Conservation (phyloP, 2,888 invertebrate genomes). For the Erannis defoliaria region DNA sequence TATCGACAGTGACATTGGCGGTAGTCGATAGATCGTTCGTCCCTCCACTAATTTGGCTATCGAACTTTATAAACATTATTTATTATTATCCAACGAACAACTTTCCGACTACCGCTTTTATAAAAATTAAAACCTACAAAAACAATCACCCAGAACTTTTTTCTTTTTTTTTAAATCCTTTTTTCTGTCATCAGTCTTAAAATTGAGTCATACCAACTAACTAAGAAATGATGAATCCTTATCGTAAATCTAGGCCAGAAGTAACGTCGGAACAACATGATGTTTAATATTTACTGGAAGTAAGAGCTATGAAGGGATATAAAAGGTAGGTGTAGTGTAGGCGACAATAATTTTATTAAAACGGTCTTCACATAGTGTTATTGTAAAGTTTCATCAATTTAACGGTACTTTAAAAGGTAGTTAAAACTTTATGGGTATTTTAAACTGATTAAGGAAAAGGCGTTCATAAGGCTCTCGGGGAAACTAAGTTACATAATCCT, state of each 20-base stretch:
- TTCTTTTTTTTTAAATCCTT: constrained; percentile 55
- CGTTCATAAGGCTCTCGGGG: constrained; percentile 84
- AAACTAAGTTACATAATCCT: constrained; percentile 82
- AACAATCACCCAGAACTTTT: constrained; percentile 68
- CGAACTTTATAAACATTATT: constrained; percentile 60
- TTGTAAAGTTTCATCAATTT: constrained; percentile 52
- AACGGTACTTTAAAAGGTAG: constrained; percentile 56
- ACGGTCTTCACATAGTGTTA: constrained; percentile 45
- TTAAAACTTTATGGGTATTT: constrained; percentile 52
- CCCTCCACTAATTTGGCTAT: constrained; percentile 71
- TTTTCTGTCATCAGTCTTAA: constrained; percentile 86
- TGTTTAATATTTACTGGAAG: constrained; percentile 56
- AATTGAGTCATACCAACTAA: constrained; percentile 86
- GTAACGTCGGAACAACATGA: constrained; percentile 63
- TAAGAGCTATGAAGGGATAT: constrained; percentile 61
- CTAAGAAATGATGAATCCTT: constrained; percentile 83
- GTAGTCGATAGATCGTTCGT: constrained; percentile 59
- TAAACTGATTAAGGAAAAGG: constrained; percentile 83
- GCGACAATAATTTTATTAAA: constrained; percentile 60
- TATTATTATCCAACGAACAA: constrained; percentile 58
- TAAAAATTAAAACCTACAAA: constrained; percentile 63
- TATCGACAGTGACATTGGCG: constrained; percentile 57
- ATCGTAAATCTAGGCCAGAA: constrained; percentile 81
- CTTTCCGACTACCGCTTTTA: constrained; percentile 55
- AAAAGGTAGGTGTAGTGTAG: constrained; percentile 60